Percentiles rank a stretch among this genome's conserved stretches.
These are phyloP conservation scores for Enchytraeus crypticus DNA, from an alignment of 2,888 invertebrate genomes.

Conservation along the genomic window DNA sequence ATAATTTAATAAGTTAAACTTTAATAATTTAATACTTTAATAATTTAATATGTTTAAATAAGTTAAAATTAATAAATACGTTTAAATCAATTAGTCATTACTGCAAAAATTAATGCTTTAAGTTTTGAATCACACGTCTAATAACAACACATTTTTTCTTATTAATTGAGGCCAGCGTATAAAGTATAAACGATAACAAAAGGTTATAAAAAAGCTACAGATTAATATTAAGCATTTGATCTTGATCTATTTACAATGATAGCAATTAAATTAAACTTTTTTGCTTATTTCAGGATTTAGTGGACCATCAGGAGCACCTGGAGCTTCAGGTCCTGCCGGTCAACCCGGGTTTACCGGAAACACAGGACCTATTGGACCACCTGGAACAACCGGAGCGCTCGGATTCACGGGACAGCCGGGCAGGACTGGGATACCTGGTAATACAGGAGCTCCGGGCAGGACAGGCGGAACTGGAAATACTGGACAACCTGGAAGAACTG, in stretches of 20 bases:
- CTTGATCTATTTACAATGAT: background rate
- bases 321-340: conserved; percentile 4
- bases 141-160: too few species aligned
- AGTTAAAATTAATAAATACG: too few species aligned
- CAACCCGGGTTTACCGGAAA: conserved; percentile 1
- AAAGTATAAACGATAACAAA: too few species aligned
- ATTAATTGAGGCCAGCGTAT: too few species aligned
- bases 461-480: conserved; percentile 2
- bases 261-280: conserved; percentile 3
- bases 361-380: conserved; percentile 1
- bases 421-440: conserved; percentile 2
- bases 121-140: too few species aligned
- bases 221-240: background rate
- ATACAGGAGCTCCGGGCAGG: conserved; percentile 8
- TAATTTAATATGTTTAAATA: too few species aligned
- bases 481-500: conserved; percentile 7
- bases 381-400: conserved; percentile 1
- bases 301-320: conserved; percentile 12
- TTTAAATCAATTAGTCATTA: too few species aligned
- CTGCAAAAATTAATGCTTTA: too few species aligned
- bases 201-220: too few species aligned
- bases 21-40: too few species aligned
- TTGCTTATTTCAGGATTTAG: conserved; percentile 7
- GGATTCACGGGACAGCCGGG: conserved; percentile 1
- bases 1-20: too few species aligned